These are phyloP conservation scores for Alexandromys fortis DNA, from an alignment of 2,113 vertebrate genomes.

Conservation along the genomic window DNA sequence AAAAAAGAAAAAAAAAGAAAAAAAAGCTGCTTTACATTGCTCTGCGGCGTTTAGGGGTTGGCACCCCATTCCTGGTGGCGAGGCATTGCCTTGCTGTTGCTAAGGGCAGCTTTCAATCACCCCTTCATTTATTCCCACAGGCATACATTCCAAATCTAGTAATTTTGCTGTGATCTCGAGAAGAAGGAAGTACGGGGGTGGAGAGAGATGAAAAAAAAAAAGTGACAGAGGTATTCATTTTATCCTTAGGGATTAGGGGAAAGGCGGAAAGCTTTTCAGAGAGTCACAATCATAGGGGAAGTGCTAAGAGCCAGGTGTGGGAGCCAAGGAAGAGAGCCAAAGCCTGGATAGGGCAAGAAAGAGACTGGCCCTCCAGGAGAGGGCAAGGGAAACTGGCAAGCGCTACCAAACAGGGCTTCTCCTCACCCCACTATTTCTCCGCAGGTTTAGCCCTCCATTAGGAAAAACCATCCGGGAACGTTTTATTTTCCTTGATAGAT, in stretches of 20 bases:
- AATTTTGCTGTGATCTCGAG: neutral
- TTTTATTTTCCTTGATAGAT: neutral
- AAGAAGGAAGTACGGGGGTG: neutral
- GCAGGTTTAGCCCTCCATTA: neutral
- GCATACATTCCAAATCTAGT: neutral
- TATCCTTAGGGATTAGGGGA: neutral
- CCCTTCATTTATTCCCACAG: neutral
- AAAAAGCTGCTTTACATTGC: neutral
- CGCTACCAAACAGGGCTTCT: neutral
- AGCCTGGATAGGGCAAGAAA: neutral
- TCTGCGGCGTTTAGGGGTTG: neutral
- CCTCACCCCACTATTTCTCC: neutral
- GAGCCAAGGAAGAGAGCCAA: neutral
- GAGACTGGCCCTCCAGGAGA: neutral
- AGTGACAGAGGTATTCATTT: neutral
- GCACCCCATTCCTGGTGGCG: neutral
- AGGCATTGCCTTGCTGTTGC: neutral
- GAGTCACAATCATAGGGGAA: neutral
- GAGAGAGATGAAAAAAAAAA: neutral
- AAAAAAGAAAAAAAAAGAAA: too few relatives aligned
- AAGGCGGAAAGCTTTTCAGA: neutral
- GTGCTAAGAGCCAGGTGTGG: neutral
- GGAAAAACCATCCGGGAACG: neutral
- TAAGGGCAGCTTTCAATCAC: neutral
- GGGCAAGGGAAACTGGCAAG: neutral